Conservation (phyloP, 2,797 vertebrate genomes). For the Leptodactylus fallax region DNA sequence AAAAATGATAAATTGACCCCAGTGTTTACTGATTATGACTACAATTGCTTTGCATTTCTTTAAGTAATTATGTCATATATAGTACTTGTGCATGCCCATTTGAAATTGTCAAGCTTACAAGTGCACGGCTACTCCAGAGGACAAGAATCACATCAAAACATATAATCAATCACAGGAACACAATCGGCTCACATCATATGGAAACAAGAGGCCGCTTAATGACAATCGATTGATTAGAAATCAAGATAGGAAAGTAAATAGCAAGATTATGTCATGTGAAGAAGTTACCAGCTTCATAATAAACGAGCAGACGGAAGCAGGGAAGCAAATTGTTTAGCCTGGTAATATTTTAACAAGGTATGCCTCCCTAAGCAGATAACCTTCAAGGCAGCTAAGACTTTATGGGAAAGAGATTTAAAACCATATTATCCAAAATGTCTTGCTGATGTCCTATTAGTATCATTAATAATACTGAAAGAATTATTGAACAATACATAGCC, state of each 20-base stretch:
- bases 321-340: conserved; percentile 25
- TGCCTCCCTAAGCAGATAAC: conserved; percentile 52
- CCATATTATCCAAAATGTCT: conserved; percentile 65
- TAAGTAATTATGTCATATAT: neutral
- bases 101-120: neutral
- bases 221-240: neutral
- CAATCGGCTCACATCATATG: neutral
- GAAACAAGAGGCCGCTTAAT: neutral
- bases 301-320: neutral
- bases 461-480: conserved; percentile 68
- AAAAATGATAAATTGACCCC: too few species aligned
- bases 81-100: neutral
- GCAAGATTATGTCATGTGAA: neutral
- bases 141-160: neutral
- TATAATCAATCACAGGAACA: conserved; percentile 20
- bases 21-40: neutral
- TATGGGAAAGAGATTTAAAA: conserved; percentile 60
- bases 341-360: conserved; percentile 55
- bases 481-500: conserved; percentile 66
- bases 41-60: neutral
- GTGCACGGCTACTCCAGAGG: neutral
- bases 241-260: conserved; percentile 9
- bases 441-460: conserved; percentile 59
- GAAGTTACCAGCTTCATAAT: neutral
- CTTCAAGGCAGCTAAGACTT: conserved; percentile 44